A percentile compares a stretch with the other conserved stretches of the same genome.
phyloP scores from a whole-genome alignment of 1,140 invertebrate genomes.

The Megalonaias nervosa region DNA sequence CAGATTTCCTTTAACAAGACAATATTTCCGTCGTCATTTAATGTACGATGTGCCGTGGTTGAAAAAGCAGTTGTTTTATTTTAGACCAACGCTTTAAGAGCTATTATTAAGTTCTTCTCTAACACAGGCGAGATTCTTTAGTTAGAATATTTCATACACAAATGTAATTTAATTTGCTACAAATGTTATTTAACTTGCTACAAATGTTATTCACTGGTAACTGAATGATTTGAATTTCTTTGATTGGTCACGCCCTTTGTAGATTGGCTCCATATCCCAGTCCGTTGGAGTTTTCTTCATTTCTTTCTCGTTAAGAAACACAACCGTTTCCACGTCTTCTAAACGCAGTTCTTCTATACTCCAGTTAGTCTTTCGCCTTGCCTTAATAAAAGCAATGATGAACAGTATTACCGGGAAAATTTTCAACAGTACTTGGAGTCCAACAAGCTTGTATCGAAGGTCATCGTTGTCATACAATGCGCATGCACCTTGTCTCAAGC shows the following conservation, averaged over 20 bases:
- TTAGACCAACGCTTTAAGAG: too few species aligned
- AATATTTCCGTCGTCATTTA: too few species aligned
- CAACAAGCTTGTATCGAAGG: slow-evolving; percentile 19
- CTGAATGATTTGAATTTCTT: too few species aligned
- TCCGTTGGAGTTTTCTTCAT: slow-evolving; percentile 14
- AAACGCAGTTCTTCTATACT: neutral
- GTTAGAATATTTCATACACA: too few species aligned
- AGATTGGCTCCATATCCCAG: slow-evolving; percentile 21
- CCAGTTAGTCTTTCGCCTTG: slow-evolving; percentile 28
- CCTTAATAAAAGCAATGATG: slow-evolving; percentile 13
- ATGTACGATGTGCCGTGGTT: too few species aligned
- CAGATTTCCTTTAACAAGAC: too few species aligned
- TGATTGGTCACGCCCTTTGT: neutral
- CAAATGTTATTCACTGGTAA: too few species aligned
- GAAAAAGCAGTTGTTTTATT: too few species aligned
- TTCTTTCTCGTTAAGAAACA: neutral
- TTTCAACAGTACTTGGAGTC: slow-evolving; percentile 20
- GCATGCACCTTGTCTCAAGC: slow-evolving; percentile 31
- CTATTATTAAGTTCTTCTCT: too few species aligned
- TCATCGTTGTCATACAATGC: slow-evolving; percentile 37
- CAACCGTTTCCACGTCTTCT: slow-evolving; percentile 10
- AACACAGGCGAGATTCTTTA: too few species aligned
- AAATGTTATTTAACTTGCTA: too few species aligned
- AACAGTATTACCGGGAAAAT: slow-evolving; percentile 9
- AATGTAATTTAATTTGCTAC: too few species aligned